A percentile compares a stretch with the other conserved stretches of the same genome.
Evolutionary conservation across 2,797 vertebrate species (phyloP).

Genomic region (Dendrocincla tyrannina): DNA sequence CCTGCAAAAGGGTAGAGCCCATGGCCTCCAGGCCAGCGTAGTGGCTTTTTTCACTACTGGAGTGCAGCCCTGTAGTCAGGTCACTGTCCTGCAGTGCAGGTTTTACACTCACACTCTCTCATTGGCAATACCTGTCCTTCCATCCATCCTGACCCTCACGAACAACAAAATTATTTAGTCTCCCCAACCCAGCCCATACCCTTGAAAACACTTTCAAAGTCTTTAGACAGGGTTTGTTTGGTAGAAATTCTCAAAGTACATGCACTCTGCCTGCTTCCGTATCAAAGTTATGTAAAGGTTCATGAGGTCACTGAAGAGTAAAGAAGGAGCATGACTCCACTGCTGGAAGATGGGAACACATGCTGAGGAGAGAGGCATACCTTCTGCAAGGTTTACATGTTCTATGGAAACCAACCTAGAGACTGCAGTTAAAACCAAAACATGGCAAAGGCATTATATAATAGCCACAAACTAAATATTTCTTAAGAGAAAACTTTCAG

Average conservation of each 20-base stretch:
- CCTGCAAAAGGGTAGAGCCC: background rate
- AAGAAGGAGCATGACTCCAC: background rate
- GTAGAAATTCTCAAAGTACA: background rate
- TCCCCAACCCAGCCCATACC: accelerated
- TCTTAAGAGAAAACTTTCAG: background rate
- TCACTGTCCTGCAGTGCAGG: background rate
- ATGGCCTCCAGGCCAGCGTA: background rate
- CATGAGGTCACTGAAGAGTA: background rate
- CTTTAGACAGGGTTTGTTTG: background rate
- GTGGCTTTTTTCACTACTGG: background rate
- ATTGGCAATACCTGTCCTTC: background rate
- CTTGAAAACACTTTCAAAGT: background rate
- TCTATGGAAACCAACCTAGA: background rate
- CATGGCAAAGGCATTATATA: background rate
- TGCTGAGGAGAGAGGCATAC: background rate
- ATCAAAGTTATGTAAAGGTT: background rate
- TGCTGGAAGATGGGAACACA: background rate
- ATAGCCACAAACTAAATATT: background rate
- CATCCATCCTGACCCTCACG: background rate
- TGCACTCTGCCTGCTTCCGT: background rate
- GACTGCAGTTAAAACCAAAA: background rate
- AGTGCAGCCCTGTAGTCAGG: background rate
- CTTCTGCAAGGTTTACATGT: background rate
- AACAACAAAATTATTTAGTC: background rate
- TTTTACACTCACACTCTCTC: background rate